A percentile compares a stretch with the other conserved stretches of the same genome.
phyloP scores from a whole-genome alignment of 2,888 invertebrate species.

The Pegoplata infirma region DNA sequence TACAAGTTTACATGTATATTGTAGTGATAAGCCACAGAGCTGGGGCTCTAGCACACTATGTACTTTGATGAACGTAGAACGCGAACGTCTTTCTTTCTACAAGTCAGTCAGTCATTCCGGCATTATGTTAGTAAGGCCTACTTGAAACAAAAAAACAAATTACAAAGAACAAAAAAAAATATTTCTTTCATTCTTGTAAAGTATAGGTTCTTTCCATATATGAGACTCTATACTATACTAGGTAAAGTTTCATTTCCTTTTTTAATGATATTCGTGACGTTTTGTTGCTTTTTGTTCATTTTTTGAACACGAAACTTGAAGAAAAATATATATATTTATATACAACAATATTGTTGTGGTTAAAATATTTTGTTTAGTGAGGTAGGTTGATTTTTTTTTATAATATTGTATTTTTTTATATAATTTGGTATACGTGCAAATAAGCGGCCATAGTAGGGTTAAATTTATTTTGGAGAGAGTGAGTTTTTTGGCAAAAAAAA shows the following conservation, averaged over 20 bases:
- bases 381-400: constrained; percentile 47
- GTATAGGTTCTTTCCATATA: not conserved
- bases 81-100: not conserved
- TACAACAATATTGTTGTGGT: constrained; percentile 39
- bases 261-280: constrained; percentile 61
- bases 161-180: constrained; percentile 14
- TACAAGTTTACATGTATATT: constrained; percentile 55
- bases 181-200: not conserved
- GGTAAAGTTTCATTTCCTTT: constrained; percentile 52
- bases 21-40: constrained; percentile 27
- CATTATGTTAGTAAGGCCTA: constrained; percentile 49
- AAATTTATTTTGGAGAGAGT: too few relatives aligned
- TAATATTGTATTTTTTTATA: constrained; percentile 24
- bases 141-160: constrained; percentile 20
- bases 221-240: too few relatives aligned
- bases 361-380: constrained; percentile 61
- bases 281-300: constrained; percentile 23
- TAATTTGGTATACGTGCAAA: constrained; percentile 37
- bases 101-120: constrained; percentile 38
- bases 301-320: not conserved
- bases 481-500: too few relatives aligned
- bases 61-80: not conserved
- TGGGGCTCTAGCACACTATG: not conserved
- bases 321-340: too few relatives aligned
- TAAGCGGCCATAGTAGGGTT: not conserved